Conservation (phyloP, 1,140 invertebrate genomes). For the Aporrectodea caliginosa region DNA sequence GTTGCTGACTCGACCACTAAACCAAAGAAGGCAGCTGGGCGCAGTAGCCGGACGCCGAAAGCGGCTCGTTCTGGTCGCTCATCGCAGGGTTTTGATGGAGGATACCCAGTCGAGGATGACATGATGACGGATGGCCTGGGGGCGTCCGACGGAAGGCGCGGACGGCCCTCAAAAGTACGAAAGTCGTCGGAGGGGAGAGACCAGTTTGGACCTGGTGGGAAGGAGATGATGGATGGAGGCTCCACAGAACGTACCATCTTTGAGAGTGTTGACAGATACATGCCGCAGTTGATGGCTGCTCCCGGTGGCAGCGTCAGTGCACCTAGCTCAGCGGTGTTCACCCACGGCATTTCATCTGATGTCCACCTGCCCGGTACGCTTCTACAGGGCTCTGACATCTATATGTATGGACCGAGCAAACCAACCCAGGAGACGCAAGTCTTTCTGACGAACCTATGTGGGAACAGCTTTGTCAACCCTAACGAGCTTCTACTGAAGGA, state of each 20-base stretch:
- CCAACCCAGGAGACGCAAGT: constrained; percentile 4
- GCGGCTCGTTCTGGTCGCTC: not conserved
- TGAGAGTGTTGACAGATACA: not conserved
- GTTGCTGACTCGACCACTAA: constrained; percentile 50
- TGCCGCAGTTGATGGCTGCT: not conserved
- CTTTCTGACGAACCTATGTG: constrained; percentile 14
- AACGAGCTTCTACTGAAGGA: constrained; percentile 18
- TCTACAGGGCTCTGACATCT: not conserved
- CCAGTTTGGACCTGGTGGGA: not conserved
- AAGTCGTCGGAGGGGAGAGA: not conserved
- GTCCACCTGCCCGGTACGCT: not conserved
- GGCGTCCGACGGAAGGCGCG: not conserved
- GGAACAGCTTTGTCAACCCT: constrained; percentile 32
- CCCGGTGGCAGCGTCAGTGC: not conserved
- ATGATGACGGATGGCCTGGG: not conserved
- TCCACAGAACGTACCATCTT: too few species aligned
- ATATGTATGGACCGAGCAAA: constrained; percentile 31
- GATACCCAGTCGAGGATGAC: not conserved
- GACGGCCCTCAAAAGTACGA: not conserved
- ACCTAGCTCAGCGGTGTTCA: not conserved
- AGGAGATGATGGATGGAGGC: not conserved
- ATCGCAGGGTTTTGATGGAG: not conserved
- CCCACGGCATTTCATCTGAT: not conserved
- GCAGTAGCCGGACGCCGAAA: not conserved
- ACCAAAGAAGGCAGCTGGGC: constrained; percentile 32